These are phyloP conservation scores for Pipistrellus nathusii DNA, from an alignment of 2,797 vertebrate species.

Conservation along the genomic window DNA sequence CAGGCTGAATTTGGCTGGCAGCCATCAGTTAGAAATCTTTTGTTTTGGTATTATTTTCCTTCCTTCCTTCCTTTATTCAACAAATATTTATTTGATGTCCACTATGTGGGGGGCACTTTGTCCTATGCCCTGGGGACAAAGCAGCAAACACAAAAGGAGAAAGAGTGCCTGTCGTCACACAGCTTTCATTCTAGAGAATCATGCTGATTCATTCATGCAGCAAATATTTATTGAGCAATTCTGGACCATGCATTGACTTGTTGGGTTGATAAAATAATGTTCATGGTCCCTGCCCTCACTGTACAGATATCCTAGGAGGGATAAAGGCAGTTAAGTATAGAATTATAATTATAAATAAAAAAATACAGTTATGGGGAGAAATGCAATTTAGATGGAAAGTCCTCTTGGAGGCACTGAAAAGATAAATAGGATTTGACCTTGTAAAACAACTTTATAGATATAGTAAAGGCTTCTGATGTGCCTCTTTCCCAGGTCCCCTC, in stretches of 20 bases:
- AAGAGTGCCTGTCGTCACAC: not conserved
- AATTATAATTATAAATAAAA: not conserved
- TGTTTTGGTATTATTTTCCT: constrained; percentile 57
- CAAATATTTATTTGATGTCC: constrained; percentile 61
- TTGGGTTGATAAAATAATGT: not conserved
- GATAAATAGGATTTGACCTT: not conserved
- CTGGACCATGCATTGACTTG: not conserved
- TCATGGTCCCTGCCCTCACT: not conserved
- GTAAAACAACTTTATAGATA: not conserved
- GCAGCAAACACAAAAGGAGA: not conserved
- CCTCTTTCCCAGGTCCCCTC: not conserved
- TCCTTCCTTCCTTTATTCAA: not conserved
- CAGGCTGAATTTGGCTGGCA: constrained; percentile 63
- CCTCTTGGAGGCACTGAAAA: not conserved
- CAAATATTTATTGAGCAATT: not conserved
- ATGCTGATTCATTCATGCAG: not conserved
- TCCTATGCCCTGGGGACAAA: not conserved
- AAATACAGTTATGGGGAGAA: not conserved
- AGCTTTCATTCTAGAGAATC: not conserved
- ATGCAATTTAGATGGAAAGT: not conserved
- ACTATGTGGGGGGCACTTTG: not conserved
- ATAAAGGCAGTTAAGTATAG: not conserved
- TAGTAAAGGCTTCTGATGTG: not conserved
- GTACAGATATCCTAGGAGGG: not conserved
- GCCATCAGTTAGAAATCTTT: constrained; percentile 57